phyloP scores from a whole-genome alignment of 2,888 invertebrate species.

The Yponomeuta plumbellus region DNA sequence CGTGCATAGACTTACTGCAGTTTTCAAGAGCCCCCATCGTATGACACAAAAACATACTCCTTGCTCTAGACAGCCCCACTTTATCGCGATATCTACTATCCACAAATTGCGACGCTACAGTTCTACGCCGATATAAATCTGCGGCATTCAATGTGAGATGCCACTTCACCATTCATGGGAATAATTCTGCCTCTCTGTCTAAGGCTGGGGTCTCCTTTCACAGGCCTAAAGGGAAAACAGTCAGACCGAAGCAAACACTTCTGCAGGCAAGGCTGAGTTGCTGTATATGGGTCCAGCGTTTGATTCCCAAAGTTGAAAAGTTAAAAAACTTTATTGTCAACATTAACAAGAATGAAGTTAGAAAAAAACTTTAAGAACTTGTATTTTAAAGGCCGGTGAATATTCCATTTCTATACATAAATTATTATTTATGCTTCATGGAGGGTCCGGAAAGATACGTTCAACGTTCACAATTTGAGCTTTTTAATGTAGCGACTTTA shows the following conservation, averaged over 20 bases:
- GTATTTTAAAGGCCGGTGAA: too few species aligned
- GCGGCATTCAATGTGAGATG: conserved; percentile 17
- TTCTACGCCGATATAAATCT: conserved; percentile 23
- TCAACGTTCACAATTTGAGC: too few species aligned
- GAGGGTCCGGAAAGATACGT: too few species aligned
- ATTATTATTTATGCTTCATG: too few species aligned
- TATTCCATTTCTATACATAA: too few species aligned
- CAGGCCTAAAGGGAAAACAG: conserved; percentile 55
- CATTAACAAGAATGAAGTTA: too few species aligned
- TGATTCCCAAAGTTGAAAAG: background rate
- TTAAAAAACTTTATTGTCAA: too few species aligned
- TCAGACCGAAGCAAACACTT: conserved; percentile 64
- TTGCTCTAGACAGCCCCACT: background rate
- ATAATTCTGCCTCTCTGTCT: conserved; percentile 7
- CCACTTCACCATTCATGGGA: conserved; percentile 14
- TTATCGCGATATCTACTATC: conserved; percentile 23
- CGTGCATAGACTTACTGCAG: too few species aligned
- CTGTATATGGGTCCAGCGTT: background rate
- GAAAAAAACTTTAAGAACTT: too few species aligned
- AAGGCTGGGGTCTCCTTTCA: conserved; percentile 62
- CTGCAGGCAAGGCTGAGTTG: conserved; percentile 29
- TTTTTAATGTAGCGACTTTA: too few species aligned
- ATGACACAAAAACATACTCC: background rate
- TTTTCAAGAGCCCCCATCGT: too few species aligned
- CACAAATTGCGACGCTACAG: conserved; percentile 24